Conservation (phyloP, 2,113 vertebrate genomes). For the Vulpes vulpes region DNA sequence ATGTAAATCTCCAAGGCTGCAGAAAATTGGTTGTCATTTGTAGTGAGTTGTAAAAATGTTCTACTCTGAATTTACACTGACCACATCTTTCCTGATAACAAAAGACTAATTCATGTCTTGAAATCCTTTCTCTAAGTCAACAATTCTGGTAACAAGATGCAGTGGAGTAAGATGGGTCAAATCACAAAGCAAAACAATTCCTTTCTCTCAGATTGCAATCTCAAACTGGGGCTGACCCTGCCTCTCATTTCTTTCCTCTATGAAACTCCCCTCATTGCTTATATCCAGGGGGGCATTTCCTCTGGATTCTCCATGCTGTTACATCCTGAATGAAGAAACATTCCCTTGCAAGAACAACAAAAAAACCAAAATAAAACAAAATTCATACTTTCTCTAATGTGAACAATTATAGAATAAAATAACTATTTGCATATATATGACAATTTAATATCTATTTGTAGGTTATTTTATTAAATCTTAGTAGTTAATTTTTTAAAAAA, state of each 20-base stretch:
- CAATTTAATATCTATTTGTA: neutral
- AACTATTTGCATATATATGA: neutral
- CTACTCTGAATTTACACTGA: neutral
- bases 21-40: neutral
- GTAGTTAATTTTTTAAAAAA: neutral
- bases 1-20: neutral
- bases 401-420: neutral
- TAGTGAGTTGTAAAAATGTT: neutral
- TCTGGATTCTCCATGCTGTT: neutral
- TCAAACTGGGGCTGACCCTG: neutral
- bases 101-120: neutral
- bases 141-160: neutral
- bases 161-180: neutral
- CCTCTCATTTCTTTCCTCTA: neutral
- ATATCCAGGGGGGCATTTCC: neutral
- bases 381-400: neutral
- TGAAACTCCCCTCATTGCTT: neutral
- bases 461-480: conserved; percentile 27
- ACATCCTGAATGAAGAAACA: neutral
- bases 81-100: neutral
- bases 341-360: neutral
- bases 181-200: neutral
- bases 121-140: neutral
- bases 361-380: neutral
- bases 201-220: neutral